phyloP scores from a whole-genome alignment of 2,888 invertebrate species.

The Tromatobia lineatoria region DNA sequence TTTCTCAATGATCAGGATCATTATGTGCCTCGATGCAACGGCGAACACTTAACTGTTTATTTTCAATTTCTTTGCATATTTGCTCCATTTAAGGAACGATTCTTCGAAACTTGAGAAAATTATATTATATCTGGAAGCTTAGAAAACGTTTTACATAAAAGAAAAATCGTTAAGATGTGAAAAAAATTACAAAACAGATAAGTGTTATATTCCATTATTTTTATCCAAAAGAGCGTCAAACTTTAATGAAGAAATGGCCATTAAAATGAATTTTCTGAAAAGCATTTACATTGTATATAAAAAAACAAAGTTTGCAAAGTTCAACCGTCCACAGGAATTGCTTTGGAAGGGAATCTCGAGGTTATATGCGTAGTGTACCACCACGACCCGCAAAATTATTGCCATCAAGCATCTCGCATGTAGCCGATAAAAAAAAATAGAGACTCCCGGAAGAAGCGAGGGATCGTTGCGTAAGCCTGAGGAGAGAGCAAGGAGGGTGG shows the following conservation, averaged over 20 bases:
- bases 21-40: not conserved
- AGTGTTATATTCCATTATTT: too few species aligned
- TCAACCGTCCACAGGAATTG: not conserved
- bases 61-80: too few species aligned
- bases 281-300: not conserved
- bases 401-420: slow-evolving; percentile 54
- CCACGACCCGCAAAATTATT: slow-evolving; percentile 57
- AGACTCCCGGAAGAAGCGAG: slow-evolving; percentile 65
- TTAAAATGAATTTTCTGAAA: not conserved
- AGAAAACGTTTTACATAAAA: too few species aligned
- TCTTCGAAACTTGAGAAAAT: too few species aligned
- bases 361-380: slow-evolving; percentile 12
- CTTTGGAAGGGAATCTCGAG: not conserved
- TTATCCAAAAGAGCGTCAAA: too few species aligned
- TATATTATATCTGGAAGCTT: too few species aligned
- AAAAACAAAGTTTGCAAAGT: slow-evolving; percentile 29
- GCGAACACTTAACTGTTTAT: not conserved
- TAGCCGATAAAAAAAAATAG: slow-evolving; percentile 66
- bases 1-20: slow-evolving; percentile 13
- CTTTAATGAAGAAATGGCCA: too few species aligned
- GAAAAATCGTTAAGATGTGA: too few species aligned
- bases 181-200: too few species aligned
- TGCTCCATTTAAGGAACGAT: too few species aligned
- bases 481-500: slow-evolving; percentile 42
- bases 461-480: slow-evolving; percentile 33